Base-by-base conservation (phyloP, 37 sponge, comb jelly and placozoan genomes). In the Crambe crambe region DNA sequence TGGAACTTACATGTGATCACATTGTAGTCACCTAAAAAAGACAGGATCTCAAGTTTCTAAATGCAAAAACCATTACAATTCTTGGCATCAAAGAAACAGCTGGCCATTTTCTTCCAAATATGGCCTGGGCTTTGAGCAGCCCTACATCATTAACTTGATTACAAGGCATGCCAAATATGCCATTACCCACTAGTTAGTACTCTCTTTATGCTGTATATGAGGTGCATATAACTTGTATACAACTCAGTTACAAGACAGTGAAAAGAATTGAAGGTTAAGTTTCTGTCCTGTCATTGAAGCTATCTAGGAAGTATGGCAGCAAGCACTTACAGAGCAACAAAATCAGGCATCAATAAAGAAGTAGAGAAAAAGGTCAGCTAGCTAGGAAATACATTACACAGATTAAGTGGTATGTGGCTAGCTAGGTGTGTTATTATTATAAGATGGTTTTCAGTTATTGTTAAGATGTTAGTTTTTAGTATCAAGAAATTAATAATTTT, bases 331-430 rank as follows among this genome's bases (percentile, higher is more conserved):
- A 80, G 96, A 79, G 96, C 96, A 29, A 75, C 73, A 23, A 95
- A 95, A 43, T 89, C 92, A 5, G 96, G 96, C 30, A 89, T 95
- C 40, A 86, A 86, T 64, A 87, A 85, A 9, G 96, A 91, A 47
- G 70, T 85, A 37, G 86, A 88, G 67, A 83, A 85, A 56, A 95
- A 95, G 85, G 91, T 86, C 31, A 82, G 78, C 15, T 60, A 40
- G 42, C 10, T 34, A 73, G 8, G 42, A 5, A 62, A 9, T 18
- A 38, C 40, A 41, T 2, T 1, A 27, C 70, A 18, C 8, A 35
- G 8, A 3, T 27, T 22, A 15, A 36, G 40, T 3, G 21, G 9
- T 37, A 36, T 8, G 20, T 68, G 39, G n/a, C n/a, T n/a, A n/a
- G n/a, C n/a, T n/a, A n/a, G 27, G 8, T 31, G 12, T 68, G 70